Evolutionary conservation across 2,797 vertebrate species (phyloP).

Genomic region (Hemitrygon akajei): DNA sequence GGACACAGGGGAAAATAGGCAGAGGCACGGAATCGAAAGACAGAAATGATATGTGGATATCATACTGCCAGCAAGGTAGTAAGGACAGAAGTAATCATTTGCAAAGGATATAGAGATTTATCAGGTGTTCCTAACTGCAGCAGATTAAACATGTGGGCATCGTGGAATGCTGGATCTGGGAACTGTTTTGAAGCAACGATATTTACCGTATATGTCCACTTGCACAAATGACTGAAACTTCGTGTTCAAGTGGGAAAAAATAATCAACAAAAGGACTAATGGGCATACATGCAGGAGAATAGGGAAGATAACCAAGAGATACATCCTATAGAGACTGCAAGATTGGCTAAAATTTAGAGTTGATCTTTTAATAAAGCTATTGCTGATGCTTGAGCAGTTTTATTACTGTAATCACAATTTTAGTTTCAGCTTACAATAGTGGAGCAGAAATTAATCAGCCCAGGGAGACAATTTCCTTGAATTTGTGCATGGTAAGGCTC

Average conservation of each 20-base stretch:
- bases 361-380: constrained; percentile 11
- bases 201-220: background rate
- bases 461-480: background rate
- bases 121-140: too few species aligned
- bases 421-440: background rate
- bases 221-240: background rate
- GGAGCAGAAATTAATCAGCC: background rate
- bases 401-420: background rate
- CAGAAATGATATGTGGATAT: background rate
- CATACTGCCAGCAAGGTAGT: background rate
- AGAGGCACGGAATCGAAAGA: too few species aligned
- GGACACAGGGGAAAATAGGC: background rate
- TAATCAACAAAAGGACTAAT: background rate
- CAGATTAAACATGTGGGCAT: background rate
- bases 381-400: constrained; percentile 24
- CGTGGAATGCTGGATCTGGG: background rate
- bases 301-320: background rate
- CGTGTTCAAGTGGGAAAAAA: background rate
- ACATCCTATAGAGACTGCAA: background rate
- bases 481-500: background rate
- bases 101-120: background rate
- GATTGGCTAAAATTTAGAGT: background rate
- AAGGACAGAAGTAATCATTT: too few species aligned
- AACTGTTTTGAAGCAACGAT: background rate
- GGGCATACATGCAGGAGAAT: background rate